Conservation (phyloP, 2,113 vertebrate species). For the Festucalex cinctus region DNA sequence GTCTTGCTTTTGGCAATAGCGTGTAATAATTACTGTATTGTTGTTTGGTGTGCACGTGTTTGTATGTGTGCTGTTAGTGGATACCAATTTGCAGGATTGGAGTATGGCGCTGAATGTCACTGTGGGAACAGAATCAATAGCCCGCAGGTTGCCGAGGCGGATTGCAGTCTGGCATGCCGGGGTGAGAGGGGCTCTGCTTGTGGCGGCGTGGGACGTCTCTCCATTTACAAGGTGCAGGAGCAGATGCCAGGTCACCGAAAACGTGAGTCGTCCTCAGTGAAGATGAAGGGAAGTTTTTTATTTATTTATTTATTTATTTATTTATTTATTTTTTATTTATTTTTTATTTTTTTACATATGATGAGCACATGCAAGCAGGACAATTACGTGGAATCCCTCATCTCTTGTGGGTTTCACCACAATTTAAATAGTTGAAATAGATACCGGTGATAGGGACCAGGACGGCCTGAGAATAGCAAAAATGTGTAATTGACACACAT, state of each 20-base stretch:
- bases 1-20: slow-evolving; percentile 10
- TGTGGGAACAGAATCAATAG: slow-evolving; percentile 84
- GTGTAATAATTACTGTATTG: slow-evolving; percentile 6
- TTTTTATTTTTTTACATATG: no score
- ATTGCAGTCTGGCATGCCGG: slow-evolving; percentile 86
- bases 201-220: slow-evolving; percentile 84
- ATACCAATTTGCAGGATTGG: slow-evolving; percentile 85
- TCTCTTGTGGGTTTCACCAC: no score
- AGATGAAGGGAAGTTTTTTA: not conserved
- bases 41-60: slow-evolving; percentile 26
- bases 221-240: slow-evolving; percentile 83
- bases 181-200: slow-evolving; percentile 82
- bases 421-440: no score
- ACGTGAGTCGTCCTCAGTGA: slow-evolving; percentile 73
- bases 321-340: no score
- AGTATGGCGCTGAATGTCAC: slow-evolving; percentile 88
- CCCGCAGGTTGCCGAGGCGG: slow-evolving; percentile 63
- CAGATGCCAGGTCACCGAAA: slow-evolving; percentile 67
- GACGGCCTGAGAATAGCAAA: no score
- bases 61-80: slow-evolving; percentile 71
- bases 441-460: no score
- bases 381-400: no score
- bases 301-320: no score
- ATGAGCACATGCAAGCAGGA: not conserved
- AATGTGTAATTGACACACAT: no score